Percentiles rank a stretch among this genome's conserved stretches.
phyloP scores from a whole-genome alignment of 2,888 invertebrate genomes.

The Drosophila setosimentum region DNA sequence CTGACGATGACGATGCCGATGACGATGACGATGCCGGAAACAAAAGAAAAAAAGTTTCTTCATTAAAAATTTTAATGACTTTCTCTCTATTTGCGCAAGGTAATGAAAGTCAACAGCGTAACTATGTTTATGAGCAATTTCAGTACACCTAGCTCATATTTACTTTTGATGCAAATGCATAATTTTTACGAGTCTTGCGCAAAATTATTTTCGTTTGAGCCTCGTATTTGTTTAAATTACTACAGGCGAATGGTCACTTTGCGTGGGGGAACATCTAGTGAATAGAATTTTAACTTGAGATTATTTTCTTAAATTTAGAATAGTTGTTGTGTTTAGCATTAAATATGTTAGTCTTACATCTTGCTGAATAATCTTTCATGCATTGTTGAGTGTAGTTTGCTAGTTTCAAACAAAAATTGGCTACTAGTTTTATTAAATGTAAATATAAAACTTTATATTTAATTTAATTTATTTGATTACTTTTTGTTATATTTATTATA shows the following conservation, averaged over 20 bases:
- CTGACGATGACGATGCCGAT: conserved; percentile 3
- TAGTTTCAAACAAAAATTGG: not conserved
- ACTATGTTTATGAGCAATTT: conserved; percentile 63
- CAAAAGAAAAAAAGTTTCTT: conserved; percentile 77
- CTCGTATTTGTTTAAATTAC: conserved; percentile 4
- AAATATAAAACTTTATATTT: not conserved
- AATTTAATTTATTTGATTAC: not conserved
- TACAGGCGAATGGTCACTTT: not conserved
- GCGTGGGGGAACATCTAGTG: not conserved
- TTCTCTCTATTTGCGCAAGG: conserved; percentile 76
- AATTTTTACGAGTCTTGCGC: conserved; percentile 6
- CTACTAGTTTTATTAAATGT: not conserved
- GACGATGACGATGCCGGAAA: conserved; percentile 53
- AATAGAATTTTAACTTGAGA: not conserved
- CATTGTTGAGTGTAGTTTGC: not conserved
- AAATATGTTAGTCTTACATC: not conserved
- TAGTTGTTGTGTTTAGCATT: not conserved
- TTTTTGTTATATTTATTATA: too few species aligned
- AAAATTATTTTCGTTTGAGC: conserved; percentile 17
- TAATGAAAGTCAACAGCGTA: conserved; percentile 76
- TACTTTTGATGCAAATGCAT: conserved; percentile 59
- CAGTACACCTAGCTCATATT: conserved; percentile 28
- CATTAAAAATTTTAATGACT: conserved; percentile 78
- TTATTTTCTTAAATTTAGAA: not conserved
- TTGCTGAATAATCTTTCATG: not conserved